These are phyloP conservation scores for Salpingus planirostris DNA, from an alignment of 2,888 invertebrate species.

Conservation along the genomic window DNA sequence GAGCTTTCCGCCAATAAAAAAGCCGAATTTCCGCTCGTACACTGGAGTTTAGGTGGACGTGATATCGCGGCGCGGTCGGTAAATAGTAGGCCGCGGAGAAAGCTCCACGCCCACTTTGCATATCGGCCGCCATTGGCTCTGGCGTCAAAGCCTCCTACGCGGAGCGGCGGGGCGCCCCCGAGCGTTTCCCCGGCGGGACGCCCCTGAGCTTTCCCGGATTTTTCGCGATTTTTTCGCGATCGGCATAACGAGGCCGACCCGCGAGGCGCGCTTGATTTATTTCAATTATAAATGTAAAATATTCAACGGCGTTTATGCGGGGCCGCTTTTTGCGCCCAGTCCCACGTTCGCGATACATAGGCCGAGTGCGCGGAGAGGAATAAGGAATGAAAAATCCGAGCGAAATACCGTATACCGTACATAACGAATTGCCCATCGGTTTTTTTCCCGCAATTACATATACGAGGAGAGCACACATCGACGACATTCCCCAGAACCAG, in stretches of 20 bases:
- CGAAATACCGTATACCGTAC: too few relatives aligned
- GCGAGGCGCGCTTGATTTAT: background rate
- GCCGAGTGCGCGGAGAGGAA: background rate
- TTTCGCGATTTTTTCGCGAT: too few relatives aligned
- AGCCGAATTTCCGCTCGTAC: conserved; percentile 18
- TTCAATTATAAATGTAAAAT: conserved; percentile 5
- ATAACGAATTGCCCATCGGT: too few relatives aligned
- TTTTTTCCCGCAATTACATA: too few relatives aligned
- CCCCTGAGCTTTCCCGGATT: too few relatives aligned
- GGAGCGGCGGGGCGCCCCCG: too few relatives aligned
- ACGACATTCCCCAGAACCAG: too few relatives aligned
- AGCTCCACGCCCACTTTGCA: conserved; percentile 40
- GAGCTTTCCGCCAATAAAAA: conserved; percentile 22
- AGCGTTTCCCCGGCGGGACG: too few relatives aligned
- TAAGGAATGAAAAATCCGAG: background rate
- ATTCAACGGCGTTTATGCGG: background rate
- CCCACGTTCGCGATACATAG: too few relatives aligned
- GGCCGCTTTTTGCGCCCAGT: background rate
- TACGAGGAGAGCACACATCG: too few relatives aligned
- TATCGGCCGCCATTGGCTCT: conserved; percentile 36
- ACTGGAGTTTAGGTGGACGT: too few relatives aligned
- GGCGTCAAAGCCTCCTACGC: conserved; percentile 31
- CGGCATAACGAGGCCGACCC: too few relatives aligned
- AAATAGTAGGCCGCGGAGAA: conserved; percentile 26
- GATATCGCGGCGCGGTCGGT: conserved; percentile 28